phyloP scores from a whole-genome alignment of 2,113 vertebrate species.

The Nibea albiflora region DNA sequence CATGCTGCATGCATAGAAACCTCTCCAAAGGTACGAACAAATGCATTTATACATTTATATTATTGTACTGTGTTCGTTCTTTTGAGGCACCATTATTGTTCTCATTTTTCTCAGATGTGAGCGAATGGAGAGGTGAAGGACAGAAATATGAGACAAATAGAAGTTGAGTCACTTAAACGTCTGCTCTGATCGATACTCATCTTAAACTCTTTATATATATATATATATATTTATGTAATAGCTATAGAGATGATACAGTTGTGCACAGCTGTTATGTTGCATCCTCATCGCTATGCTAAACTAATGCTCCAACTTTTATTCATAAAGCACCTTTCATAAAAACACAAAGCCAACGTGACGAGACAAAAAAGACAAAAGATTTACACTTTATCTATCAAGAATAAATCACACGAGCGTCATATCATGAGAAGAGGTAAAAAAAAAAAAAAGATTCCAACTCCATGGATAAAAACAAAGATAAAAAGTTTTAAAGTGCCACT shows the following conservation, averaged over 20 bases:
- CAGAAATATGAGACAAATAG: not conserved
- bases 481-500: too few species aligned
- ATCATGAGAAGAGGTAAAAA: too few species aligned
- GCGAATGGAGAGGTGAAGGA: not conserved
- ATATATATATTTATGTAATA: not conserved
- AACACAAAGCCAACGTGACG: too few species aligned
- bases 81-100: not conserved
- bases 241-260: not conserved
- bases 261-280: not conserved
- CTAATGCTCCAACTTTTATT: not conserved
- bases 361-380: too few species aligned
- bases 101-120: not conserved
- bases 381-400: too few species aligned
- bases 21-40: not conserved
- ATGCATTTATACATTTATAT: not conserved
- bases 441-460: too few species aligned
- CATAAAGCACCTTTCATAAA: too few species aligned
- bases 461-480: too few species aligned
- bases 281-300: not conserved
- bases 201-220: not conserved
- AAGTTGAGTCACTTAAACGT: not conserved
- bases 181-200: not conserved
- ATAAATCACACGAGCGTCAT: too few species aligned
- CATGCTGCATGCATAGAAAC: not conserved
- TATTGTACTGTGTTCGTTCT: not conserved